A percentile compares a stretch with the other conserved stretches of the same genome.
Evolutionary conservation across 2,113 vertebrate species (phyloP).

Genomic region (Forbesichthys papilliferus): DNA sequence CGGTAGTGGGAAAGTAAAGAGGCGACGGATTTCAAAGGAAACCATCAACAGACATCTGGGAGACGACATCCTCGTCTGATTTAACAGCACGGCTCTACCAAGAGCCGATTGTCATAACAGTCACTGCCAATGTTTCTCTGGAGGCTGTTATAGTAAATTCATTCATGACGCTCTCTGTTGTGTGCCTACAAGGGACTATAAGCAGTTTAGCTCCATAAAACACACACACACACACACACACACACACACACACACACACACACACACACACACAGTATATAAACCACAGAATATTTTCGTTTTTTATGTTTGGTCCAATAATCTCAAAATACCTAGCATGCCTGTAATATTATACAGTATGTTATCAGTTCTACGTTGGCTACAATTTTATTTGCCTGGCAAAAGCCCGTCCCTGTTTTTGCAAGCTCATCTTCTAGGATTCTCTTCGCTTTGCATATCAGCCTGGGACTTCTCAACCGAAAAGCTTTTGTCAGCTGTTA

Average conservation of each 20-base stretch:
- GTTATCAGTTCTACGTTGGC: too few species aligned
- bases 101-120: conserved; percentile 49
- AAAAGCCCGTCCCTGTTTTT: too few species aligned
- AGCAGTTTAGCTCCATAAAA: not conserved
- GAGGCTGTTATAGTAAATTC: conserved; percentile 54
- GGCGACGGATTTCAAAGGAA: conserved; percentile 42
- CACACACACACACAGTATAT: not conserved
- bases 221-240: not conserved
- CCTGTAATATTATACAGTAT: not conserved
- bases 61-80: conserved; percentile 50
- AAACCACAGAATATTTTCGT: too few species aligned
- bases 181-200: too few species aligned
- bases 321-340: not conserved
- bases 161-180: conserved; percentile 18
- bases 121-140: conserved; percentile 44
- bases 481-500: too few species aligned
- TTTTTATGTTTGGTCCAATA: not conserved
- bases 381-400: too few species aligned
- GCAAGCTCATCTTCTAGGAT: too few species aligned
- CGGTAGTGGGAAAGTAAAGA: conserved; percentile 7
- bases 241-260: not conserved
- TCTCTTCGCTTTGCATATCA: too few species aligned
- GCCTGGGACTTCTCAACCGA: too few species aligned
- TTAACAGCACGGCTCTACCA: conserved; percentile 51
- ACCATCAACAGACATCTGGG: conserved; percentile 56